phyloP scores from a whole-genome alignment of 2,888 invertebrate species.

The Euplexia lucipara region DNA sequence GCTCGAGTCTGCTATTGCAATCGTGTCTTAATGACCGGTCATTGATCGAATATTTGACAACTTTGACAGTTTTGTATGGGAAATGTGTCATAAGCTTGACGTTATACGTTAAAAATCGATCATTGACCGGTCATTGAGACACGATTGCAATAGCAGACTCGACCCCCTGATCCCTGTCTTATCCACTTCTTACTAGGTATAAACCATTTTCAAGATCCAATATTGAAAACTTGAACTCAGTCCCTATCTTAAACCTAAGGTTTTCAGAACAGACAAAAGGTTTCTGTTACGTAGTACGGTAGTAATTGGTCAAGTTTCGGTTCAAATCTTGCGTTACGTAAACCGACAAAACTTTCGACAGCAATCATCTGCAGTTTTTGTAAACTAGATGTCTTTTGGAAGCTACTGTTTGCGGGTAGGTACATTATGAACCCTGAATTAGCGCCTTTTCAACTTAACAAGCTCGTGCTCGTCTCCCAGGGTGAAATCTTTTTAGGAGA shows the following conservation, averaged over 20 bases:
- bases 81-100: too few species aligned
- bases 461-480: neutral
- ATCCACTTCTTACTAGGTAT: too few species aligned
- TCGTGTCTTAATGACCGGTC: neutral
- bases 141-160: too few species aligned
- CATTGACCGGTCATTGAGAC: too few species aligned
- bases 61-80: too few species aligned
- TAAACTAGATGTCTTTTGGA: neutral
- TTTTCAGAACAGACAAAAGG: neutral
- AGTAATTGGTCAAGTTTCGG: conserved; percentile 27
- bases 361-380: conserved; percentile 3
- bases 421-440: too few species aligned
- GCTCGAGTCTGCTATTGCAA: neutral
- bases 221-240: too few species aligned
- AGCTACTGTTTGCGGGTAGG: neutral
- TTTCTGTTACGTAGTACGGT: conserved; percentile 10
- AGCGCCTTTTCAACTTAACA: neutral
- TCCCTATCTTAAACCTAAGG: neutral
- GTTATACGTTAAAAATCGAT: too few species aligned
- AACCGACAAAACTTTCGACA: conserved; percentile 13
- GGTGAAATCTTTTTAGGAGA: neutral
- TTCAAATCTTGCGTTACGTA: conserved; percentile 19
- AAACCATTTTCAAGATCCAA: too few species aligned
- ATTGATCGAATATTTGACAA: too few species aligned
- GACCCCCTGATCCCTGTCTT: too few species aligned